Evolutionary conservation across 2,797 vertebrate genomes (phyloP), one percentile per base, ranked within the genome.

Genomic region (Pachyuromys duprasi): DNA sequence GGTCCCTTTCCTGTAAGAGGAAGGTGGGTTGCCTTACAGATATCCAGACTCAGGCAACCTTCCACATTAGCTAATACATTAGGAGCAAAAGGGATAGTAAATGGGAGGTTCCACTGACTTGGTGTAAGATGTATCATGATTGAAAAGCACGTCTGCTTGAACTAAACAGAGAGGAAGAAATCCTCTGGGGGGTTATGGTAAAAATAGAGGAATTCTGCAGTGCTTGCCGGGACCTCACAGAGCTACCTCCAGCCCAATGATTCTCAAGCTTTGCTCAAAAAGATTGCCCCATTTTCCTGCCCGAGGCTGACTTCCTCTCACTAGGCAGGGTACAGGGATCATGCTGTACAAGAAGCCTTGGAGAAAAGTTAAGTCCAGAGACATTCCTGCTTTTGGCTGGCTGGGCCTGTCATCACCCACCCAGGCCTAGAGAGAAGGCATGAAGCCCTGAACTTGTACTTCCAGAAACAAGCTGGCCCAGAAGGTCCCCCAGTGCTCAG

Each of bases 101-200:
- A 1, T 49, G 31, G 63, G 84, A 70, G 42, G 78, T 24, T 95
- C 69, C 53, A 70, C 53, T 74, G 80, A 79, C 24, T 36, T 69
- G 53, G 60, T 13, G 22, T 31, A 18, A 91, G 70, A n/a, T 63
- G 86, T 4, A 53, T 2, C 45, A 33, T 69, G 33, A 87, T n/a
- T 67, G 26, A 12, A 86, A 87, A 53, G 65, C 1, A 0, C 9
- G 9, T 78, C 82, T 60, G 5, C 62, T 83, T 87, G 55, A 53
- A 86, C 57, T 89, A 90, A 83, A 79, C 90, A 39, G 49, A 89
- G 70, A 80, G 26, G 26, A 80, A 72, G 9, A 80, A 90, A 36
- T 49, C 22, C 53, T 80, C 53, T 67, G 39, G 81, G 39, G 49
- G 36, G 13, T 69, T 75, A 75, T 4, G 8, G 63, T 79, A 57